Conservation (phyloP, 2,797 vertebrate species). For the Brachyalestes nurse region DNA sequence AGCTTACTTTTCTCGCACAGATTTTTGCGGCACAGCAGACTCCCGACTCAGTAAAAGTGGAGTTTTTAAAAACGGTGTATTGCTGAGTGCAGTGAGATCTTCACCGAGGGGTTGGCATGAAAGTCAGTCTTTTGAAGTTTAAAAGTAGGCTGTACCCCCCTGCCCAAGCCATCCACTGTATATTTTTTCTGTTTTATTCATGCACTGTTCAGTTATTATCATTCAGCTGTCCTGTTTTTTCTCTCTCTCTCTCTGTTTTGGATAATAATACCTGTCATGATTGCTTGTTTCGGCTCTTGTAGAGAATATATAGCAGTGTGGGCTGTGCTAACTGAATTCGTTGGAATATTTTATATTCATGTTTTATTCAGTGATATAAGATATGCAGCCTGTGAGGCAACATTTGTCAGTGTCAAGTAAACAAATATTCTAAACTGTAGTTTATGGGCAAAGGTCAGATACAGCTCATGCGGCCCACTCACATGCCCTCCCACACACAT, state of each 20-base stretch:
- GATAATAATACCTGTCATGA: slow-evolving; percentile 14
- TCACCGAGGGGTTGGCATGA: not conserved
- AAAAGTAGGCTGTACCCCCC: not conserved
- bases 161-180: not conserved
- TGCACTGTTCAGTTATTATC: not conserved
- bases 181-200: not conserved
- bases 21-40: not conserved
- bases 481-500: slow-evolving; percentile 38
- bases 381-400: slow-evolving; percentile 32
- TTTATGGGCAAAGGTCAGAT: slow-evolving; percentile 64
- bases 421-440: slow-evolving; percentile 54
- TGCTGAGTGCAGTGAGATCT: not conserved
- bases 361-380: slow-evolving; percentile 37
- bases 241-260: slow-evolving; percentile 1
- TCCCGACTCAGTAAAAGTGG: not conserved
- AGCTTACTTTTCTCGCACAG: not conserved
- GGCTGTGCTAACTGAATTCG: slow-evolving; percentile 35
- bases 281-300: slow-evolving; percentile 30
- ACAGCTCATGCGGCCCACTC: slow-evolving; percentile 60
- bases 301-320: slow-evolving; percentile 22
- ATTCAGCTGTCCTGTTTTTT: slow-evolving; percentile 3
- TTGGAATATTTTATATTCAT: slow-evolving; percentile 41
- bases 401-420: slow-evolving; percentile 50
- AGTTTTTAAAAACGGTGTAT: not conserved
- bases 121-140: not conserved